phyloP scores from a whole-genome alignment of 2,797 vertebrate species.

The Pelobates cultripes region DNA sequence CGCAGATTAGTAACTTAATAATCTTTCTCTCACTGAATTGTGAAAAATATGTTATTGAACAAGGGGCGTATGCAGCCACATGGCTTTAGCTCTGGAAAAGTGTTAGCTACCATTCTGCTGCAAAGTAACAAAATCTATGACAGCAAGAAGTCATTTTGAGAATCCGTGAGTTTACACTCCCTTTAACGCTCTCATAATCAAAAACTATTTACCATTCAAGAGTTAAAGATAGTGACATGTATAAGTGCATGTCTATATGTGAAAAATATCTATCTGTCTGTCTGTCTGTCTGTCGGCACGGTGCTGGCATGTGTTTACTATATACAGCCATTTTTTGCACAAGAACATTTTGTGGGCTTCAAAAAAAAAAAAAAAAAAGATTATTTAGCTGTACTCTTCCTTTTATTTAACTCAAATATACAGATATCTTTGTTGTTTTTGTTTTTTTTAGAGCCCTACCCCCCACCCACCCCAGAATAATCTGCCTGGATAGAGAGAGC shows the following conservation, averaged over 20 bases:
- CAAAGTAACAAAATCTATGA: slow-evolving; percentile 58
- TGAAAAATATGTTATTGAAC: slow-evolving; percentile 26
- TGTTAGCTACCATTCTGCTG: slow-evolving; percentile 30
- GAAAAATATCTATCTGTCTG: too few relatives aligned
- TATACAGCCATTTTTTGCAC: too few relatives aligned
- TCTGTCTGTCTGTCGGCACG: too few relatives aligned
- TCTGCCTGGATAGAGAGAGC: slow-evolving; percentile 66
- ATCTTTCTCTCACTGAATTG: slow-evolving; percentile 27
- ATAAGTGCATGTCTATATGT: too few relatives aligned
- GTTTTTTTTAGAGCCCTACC: not conserved
- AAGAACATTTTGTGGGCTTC: slow-evolving; percentile 42
- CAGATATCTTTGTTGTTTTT: not conserved
- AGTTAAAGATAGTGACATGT: too few relatives aligned
- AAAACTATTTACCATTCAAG: too few relatives aligned
- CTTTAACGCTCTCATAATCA: too few relatives aligned
- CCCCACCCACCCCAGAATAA: not conserved
- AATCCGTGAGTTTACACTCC: not conserved
- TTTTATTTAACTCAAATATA: slow-evolving; percentile 57
- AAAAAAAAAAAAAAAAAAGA: slow-evolving; percentile 63
- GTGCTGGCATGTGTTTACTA: not conserved
- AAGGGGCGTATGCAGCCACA: slow-evolving; percentile 37
- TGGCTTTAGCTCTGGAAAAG: slow-evolving; percentile 40
- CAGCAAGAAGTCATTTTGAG: slow-evolving; percentile 54
- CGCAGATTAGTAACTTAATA: not conserved
- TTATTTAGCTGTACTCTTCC: slow-evolving; percentile 69